Conservation (phyloP, 1,140 invertebrate genomes). For the Psix sp. region DNA sequence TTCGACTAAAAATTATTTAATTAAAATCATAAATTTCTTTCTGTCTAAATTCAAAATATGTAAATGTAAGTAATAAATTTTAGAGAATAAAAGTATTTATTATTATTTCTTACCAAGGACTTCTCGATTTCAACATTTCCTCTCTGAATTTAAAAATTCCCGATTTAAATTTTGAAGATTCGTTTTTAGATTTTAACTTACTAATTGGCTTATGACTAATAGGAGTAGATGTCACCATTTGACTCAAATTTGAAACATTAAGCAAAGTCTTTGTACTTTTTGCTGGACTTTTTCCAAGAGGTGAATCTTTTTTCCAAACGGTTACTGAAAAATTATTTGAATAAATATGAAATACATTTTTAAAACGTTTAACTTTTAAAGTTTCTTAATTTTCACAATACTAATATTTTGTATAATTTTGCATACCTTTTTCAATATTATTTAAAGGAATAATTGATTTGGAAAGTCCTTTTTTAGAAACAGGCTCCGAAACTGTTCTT, state of each 20-base stretch:
- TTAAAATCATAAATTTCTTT: neutral
- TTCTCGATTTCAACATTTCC: neutral
- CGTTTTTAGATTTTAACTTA: too few relatives aligned
- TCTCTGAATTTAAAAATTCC: neutral
- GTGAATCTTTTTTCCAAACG: neutral
- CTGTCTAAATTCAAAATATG: neutral
- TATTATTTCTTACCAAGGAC: constrained; percentile 1
- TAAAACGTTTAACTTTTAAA: too few relatives aligned
- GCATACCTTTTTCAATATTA: constrained; percentile 65
- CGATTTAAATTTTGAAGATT: neutral
- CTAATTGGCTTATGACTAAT: neutral
- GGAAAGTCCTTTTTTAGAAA: constrained; percentile 68
- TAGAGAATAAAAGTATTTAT: neutral
- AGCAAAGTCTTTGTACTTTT: too few relatives aligned
- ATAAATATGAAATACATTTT: too few relatives aligned
- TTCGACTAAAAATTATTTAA: neutral
- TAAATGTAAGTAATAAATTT: neutral
- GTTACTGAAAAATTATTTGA: neutral
- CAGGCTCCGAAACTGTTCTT: constrained; percentile 48
- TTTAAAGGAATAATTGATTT: constrained; percentile 71
- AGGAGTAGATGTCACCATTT: neutral
- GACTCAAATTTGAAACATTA: neutral
- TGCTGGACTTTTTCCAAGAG: neutral
- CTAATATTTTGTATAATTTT: neutral
- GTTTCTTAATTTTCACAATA: too few relatives aligned